These are phyloP conservation scores for Ariolimax columbianus DNA, from an alignment of 2,888 invertebrate genomes.

Conservation along the genomic window DNA sequence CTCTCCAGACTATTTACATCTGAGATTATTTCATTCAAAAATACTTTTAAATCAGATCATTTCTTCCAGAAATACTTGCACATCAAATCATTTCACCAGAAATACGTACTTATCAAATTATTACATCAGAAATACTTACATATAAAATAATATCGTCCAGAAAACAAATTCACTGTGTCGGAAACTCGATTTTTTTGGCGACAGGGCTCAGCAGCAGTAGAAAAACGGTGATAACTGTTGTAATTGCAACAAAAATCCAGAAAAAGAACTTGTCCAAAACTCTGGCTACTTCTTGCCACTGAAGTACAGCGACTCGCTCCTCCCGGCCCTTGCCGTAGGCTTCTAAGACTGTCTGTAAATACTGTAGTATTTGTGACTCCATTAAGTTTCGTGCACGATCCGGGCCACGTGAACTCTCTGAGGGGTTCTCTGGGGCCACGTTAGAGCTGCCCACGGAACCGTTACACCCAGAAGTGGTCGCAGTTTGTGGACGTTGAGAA, in stretches of 20 bases:
- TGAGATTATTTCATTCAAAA: too few relatives aligned
- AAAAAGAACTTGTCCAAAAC: conserved; percentile 81
- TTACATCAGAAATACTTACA: not conserved
- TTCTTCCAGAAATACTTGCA: too few relatives aligned
- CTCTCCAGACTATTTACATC: too few relatives aligned
- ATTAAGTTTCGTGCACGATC: conserved; percentile 40
- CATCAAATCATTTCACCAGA: not conserved
- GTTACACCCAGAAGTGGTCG: not conserved
- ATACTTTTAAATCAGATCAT: too few relatives aligned
- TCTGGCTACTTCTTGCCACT: conserved; percentile 80
- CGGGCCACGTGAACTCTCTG: not conserved
- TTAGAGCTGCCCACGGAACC: conserved; percentile 14
- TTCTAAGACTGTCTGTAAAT: conserved; percentile 68
- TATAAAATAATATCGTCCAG: too few relatives aligned
- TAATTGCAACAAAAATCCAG: conserved; percentile 80
- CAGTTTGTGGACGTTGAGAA: not conserved
- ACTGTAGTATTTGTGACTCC: conserved; percentile 69
- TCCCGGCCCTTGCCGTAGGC: conserved; percentile 65
- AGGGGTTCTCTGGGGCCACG: not conserved
- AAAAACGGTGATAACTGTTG: conserved; percentile 79
- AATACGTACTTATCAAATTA: not conserved
- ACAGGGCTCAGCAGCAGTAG: conserved; percentile 80
- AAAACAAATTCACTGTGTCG: conserved; percentile 29
- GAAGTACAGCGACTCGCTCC: conserved; percentile 65
- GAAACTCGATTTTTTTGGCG: conserved; percentile 59